Base-by-base conservation (phyloP, 1,140 invertebrate genomes). In the Teleogryllus occipitalis region DNA sequence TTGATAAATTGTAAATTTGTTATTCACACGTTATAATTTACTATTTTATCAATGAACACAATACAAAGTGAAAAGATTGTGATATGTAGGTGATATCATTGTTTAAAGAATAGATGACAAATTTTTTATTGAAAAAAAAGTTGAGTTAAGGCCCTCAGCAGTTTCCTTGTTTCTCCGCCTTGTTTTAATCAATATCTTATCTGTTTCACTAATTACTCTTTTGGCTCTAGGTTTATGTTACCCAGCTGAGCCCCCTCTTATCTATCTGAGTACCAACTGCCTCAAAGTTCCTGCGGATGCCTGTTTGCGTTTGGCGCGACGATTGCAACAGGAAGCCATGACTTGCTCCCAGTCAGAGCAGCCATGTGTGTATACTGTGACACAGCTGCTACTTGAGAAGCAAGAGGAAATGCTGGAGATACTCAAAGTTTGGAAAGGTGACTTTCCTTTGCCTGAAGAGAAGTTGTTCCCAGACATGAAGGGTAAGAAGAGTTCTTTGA, bases 301-400 rank as follows among this genome's bases (percentile, higher is more conserved):
- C 18, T 90, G 89, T 80, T 84, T 94, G 47, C 88, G 89, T 83
- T 89, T 93, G 81, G 90, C 89, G 54, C 88, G 89, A 79, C 88
- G 88, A 82, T 84, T 94, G 48, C 87, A 91, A 82, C 85, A 89
- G 18, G 91, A 93, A 87, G 92, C 92, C 6, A 86, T 88, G 78
- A 83, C 84, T 72, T 86, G 91, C 77, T 89, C 91, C n/a, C 83
- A 86, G 81, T 89, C 92, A 84, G 91, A 92, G 76, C 90, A 90
- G 82, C 90, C 92, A 12, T 90, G 88, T 83, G 86, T 94, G 82
- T 94, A 91, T 83, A 90, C 90, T 47, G 87, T 94, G 82, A 89
- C 90, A 47, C 91, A 93, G 85, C 83, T 93, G 75, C 84, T 94
- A 81, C 90, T 91, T 84, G 91, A 91, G 83, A 90, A 91, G 85